phyloP scores from a whole-genome alignment of 1,140 invertebrate species.

The Tetramorium alpestre region DNA sequence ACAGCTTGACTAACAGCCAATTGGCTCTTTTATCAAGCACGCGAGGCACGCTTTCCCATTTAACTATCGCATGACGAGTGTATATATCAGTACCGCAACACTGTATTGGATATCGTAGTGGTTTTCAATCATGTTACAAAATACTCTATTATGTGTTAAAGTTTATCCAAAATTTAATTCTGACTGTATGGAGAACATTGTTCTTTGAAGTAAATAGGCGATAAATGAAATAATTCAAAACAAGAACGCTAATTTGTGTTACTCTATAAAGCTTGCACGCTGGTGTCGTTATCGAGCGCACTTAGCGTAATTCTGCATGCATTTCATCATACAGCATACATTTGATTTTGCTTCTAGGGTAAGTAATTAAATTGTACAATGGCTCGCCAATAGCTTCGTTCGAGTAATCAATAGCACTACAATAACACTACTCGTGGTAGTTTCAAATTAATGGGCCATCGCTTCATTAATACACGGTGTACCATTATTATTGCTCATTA shows the following conservation, averaged over 20 bases:
- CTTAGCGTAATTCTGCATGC: constrained; percentile 20
- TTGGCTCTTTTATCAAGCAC: constrained; percentile 40
- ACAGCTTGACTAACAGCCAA: constrained; percentile 14
- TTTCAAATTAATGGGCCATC: constrained; percentile 43
- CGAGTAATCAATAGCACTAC: constrained; percentile 46
- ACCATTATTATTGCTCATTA: constrained; percentile 48
- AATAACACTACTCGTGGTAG: constrained; percentile 41
- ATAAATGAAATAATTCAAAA: constrained; percentile 4
- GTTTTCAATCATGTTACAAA: neutral
- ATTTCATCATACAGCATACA: constrained; percentile 11
- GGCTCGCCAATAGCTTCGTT: constrained; percentile 24
- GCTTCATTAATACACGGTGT: constrained; percentile 36
- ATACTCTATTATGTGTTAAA: neutral
- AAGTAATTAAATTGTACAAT: constrained; percentile 57
- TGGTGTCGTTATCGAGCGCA: neutral
- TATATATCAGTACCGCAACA: constrained; percentile 55
- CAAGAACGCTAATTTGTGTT: neutral
- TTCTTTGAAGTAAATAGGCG: neutral
- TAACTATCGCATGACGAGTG: constrained; percentile 40
- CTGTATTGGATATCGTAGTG: neutral
- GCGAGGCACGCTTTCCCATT: constrained; percentile 21
- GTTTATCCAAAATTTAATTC: neutral
- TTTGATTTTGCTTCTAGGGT: constrained; percentile 45
- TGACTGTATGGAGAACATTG: neutral
- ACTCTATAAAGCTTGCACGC: neutral